Conservation (phyloP, 2,888 invertebrate genomes). For the Folsomia manolachei region DNA sequence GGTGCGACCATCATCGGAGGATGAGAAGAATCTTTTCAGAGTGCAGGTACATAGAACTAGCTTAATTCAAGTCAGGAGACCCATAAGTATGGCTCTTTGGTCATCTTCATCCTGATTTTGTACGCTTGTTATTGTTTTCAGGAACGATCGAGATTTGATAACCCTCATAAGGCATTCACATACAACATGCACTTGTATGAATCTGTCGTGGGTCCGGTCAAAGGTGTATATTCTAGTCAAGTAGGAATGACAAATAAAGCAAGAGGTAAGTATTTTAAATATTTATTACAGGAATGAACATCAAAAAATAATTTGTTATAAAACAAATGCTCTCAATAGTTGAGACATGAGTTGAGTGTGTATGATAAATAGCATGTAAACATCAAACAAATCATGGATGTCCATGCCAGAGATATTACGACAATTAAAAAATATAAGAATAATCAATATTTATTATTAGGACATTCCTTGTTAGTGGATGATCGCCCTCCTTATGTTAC, state of each 20-base stretch:
- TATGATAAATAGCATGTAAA: too few relatives aligned
- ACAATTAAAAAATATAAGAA: too few relatives aligned
- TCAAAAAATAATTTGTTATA: too few relatives aligned
- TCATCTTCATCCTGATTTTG: not conserved
- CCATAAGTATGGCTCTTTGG: too few relatives aligned
- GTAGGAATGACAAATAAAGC: conserved; percentile 59
- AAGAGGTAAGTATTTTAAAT: too few relatives aligned
- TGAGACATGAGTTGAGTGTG: too few relatives aligned
- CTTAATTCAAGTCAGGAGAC: too few relatives aligned
- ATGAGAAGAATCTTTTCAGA: conserved; percentile 74
- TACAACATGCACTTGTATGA: conserved; percentile 83
- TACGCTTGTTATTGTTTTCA: conserved; percentile 6
- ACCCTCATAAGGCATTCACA: conserved; percentile 88
- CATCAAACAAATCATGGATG: too few relatives aligned
- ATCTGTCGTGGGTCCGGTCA: conserved; percentile 76
- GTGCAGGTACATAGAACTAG: conserved; percentile 52
- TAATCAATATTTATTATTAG: too few relatives aligned
- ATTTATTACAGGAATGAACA: too few relatives aligned
- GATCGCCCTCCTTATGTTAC: conserved; percentile 87
- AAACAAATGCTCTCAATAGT: too few relatives aligned
- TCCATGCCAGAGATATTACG: too few relatives aligned
- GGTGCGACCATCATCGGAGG: conserved; percentile 71
- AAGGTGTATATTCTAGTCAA: conserved; percentile 66
- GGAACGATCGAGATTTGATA: conserved; percentile 78
- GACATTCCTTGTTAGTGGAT: conserved; percentile 76